Conservation (phyloP, 2,888 invertebrate genomes). For the Tricholauxania praeusta region DNA sequence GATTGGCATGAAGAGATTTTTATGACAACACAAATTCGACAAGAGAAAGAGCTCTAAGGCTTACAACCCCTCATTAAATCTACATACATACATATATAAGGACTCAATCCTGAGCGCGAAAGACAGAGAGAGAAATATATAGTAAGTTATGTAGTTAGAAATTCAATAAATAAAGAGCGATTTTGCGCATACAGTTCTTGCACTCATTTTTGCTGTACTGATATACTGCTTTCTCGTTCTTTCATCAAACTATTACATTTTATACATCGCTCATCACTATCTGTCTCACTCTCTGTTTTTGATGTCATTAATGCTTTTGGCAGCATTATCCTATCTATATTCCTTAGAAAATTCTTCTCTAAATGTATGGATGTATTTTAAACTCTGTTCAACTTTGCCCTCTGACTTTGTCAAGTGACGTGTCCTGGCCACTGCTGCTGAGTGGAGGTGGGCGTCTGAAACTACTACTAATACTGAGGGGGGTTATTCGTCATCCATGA, state of each 20-base stretch:
- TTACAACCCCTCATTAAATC: too few species aligned
- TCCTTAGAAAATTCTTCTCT: not conserved
- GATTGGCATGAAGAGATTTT: not conserved
- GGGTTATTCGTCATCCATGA: too few species aligned
- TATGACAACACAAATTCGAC: conserved; percentile 31
- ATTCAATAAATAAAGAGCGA: conserved; percentile 7
- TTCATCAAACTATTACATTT: too few species aligned
- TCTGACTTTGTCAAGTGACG: conserved; percentile 55
- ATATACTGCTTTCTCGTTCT: too few species aligned
- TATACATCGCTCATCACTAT: too few species aligned
- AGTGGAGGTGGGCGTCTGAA: not conserved
- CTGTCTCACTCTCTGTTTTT: too few species aligned
- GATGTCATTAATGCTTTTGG: too few species aligned
- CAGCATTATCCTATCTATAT: not conserved
- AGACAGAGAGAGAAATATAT: too few species aligned
- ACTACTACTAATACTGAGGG: not conserved
- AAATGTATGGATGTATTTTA: not conserved
- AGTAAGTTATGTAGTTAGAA: too few species aligned
- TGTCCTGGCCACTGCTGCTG: not conserved
- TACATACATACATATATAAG: too few species aligned
- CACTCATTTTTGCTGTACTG: too few species aligned
- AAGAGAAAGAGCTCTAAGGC: not conserved
- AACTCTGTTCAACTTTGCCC: conserved; percentile 62
- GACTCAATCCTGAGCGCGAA: too few species aligned
- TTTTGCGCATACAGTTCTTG: conserved; percentile 22